Percentiles rank a stretch among this genome's conserved stretches.
Conservation (phyloP, 2,113 vertebrate species). For the Sinocyclocheilus maitianheensis region DNA sequence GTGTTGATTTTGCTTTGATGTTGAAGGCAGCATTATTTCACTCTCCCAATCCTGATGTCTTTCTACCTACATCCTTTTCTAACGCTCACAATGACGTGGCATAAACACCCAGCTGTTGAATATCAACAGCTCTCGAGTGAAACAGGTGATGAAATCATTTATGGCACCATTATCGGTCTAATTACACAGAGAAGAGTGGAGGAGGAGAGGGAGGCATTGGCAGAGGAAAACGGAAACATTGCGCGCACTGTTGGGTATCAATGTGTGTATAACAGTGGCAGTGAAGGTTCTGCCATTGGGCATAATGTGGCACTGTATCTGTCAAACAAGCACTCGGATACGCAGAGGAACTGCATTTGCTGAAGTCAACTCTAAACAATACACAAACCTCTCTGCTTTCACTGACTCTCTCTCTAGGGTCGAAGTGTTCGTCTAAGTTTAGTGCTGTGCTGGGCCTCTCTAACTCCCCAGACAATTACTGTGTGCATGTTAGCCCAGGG, state of each 20-base stretch:
- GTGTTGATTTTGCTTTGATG: background rate
- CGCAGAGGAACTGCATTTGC: constrained; percentile 5
- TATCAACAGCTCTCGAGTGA: constrained; percentile 71
- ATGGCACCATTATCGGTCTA: constrained; percentile 77
- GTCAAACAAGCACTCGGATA: constrained; percentile 62
- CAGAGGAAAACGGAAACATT: constrained; percentile 13
- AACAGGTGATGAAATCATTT: constrained; percentile 79
- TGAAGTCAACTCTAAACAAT: constrained; percentile 37
- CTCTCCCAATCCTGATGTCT: background rate
- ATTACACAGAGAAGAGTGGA: constrained; percentile 61
- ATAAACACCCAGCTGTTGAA: constrained; percentile 76
- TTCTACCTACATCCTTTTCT: constrained; percentile 28
- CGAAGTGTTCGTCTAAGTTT: constrained; percentile 30
- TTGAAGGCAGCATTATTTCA: background rate
- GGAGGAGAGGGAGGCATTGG: constrained; percentile 29
- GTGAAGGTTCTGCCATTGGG: constrained; percentile 61
- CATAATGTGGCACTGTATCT: constrained; percentile 65
- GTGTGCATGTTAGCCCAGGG: constrained; percentile 53
- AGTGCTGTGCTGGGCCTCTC: constrained; percentile 38
- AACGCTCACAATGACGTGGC: constrained; percentile 65
- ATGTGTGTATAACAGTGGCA: constrained; percentile 54
- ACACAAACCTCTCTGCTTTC: constrained; percentile 33
- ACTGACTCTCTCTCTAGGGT: constrained; percentile 37
- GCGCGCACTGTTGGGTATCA: constrained; percentile 54
- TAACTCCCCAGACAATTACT: constrained; percentile 49